Evolutionary conservation across 1,140 invertebrate species (phyloP).

Genomic region (Dendrolimus punctatus): DNA sequence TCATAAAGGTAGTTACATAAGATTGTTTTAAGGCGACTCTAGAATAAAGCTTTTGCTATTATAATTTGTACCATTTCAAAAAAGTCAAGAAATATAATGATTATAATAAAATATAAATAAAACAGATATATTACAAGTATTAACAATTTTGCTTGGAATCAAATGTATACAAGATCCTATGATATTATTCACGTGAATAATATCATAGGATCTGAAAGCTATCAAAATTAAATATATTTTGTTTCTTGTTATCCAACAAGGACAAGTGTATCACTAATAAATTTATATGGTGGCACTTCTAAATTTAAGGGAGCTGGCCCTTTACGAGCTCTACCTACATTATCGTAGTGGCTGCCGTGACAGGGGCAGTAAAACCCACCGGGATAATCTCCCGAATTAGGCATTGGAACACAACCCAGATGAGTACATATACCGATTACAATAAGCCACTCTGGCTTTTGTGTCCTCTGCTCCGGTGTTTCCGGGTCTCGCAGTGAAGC

Average conservation of each 20-base stretch:
- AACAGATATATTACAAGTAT: no score
- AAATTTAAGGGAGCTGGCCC: constrained; percentile 90
- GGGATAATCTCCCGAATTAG: constrained; percentile 82
- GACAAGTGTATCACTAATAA: constrained; percentile 39
- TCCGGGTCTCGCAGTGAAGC: constrained; percentile 83
- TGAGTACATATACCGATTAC: constrained; percentile 92
- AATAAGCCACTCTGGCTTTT: constrained; percentile 83
- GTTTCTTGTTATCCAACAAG: constrained; percentile 34
- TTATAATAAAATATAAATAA: no score
- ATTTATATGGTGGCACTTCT: constrained; percentile 81
- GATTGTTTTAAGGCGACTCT: no score
- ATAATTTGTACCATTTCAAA: no score
- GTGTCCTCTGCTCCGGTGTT: constrained; percentile 77
- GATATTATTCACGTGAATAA: no score
- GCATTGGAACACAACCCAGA: constrained; percentile 89
- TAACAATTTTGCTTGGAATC: no score
- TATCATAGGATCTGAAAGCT: no score
- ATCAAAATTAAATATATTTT: neutral
- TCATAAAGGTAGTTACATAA: no score
- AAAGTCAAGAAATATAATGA: no score
- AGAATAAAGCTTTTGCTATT: no score
- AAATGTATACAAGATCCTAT: no score
- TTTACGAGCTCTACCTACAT: constrained; percentile 86
- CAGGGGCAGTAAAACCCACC: constrained; percentile 92
- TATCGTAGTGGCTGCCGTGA: constrained; percentile 94